Evolutionary conservation across 2,888 invertebrate genomes (phyloP), one percentile per base, ranked within the genome.

Genomic region (Papilio protenor): DNA sequence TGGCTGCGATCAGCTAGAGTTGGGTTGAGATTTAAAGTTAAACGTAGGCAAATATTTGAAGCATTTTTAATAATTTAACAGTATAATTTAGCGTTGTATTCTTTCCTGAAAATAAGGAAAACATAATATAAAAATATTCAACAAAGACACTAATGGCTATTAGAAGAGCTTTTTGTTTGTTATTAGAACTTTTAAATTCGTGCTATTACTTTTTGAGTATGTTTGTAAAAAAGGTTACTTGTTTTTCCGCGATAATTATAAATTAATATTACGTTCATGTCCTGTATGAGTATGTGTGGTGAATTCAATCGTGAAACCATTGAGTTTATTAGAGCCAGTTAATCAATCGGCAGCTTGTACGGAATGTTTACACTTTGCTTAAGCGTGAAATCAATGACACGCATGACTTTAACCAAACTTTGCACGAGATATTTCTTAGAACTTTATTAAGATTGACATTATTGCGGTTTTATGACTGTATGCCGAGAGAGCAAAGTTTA

Each of bases 381-480:
- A 66, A n/a, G 47, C 40, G 71, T 75, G 64, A 75, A 75, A 78
- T 75, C 74, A 59, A 55, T 77, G 72, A 73, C n/a, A 72, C 71
- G 18, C 52, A 16, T 72, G 27, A 47, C 64, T 52, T 23, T 21
- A 57, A 45, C 73, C 16, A 47, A 49, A 33, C 16, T 64, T 64
- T 33, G 40, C 40, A 40, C 12, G 66, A 66, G 14, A 33, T 66
- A 8, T 27, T 66, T 66, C 66, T 40, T 66, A 40, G 66, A 40
- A 66, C 66, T n/a, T 40, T 66, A 66, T 33, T 40, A 40, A 0
- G 40, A 18, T 66, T 40, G 33, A 10, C 23, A 23, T 59, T 59
- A 59, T 59, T 59, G 57, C 57, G 57, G 57, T 59, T 59, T 23
- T 12, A 59, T 59, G 57, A 59, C 21, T 59, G 21, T 52, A 21